A percentile compares a stretch with the other conserved stretches of the same genome.
These are phyloP conservation scores for Nycticryphes semicollaris DNA, from an alignment of 2,113 vertebrate species.

Conservation along the genomic window DNA sequence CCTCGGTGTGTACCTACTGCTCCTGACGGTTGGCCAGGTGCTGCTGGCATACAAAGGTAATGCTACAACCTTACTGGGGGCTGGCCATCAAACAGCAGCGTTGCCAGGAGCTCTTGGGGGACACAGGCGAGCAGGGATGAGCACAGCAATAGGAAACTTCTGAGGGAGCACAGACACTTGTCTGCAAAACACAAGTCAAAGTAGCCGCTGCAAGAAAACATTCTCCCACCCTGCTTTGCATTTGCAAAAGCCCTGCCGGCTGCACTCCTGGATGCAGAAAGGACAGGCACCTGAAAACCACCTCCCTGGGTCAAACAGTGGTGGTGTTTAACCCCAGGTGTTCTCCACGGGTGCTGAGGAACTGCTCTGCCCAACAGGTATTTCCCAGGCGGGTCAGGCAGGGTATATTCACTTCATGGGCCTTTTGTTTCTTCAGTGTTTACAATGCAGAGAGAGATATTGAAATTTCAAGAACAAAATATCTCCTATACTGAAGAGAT, in stretches of 20 bases:
- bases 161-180: not conserved
- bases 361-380: not conserved
- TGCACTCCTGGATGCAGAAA: not conserved
- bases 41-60: constrained; percentile 72
- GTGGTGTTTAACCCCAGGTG: not conserved
- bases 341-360: not conserved
- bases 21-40: constrained; percentile 35
- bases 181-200: accelerated
- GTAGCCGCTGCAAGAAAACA: accelerated
- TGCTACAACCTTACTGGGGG: accelerated
- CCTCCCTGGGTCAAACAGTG: not conserved
- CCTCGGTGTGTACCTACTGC: constrained; percentile 48
- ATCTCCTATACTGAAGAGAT: not conserved
- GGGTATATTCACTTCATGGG: not conserved
- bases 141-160: not conserved
- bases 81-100: not conserved
- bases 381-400: accelerated
- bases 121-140: accelerated
- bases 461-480: not conserved
- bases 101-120: not conserved
- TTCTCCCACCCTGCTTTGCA: not conserved
- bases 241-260: not conserved
- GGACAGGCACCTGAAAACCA: not conserved
- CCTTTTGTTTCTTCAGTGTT: constrained; percentile 53
- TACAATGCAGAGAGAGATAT: constrained; percentile 2